Evolutionary conservation across 2,113 vertebrate species (phyloP).

Genomic region (Aythya baeri): DNA sequence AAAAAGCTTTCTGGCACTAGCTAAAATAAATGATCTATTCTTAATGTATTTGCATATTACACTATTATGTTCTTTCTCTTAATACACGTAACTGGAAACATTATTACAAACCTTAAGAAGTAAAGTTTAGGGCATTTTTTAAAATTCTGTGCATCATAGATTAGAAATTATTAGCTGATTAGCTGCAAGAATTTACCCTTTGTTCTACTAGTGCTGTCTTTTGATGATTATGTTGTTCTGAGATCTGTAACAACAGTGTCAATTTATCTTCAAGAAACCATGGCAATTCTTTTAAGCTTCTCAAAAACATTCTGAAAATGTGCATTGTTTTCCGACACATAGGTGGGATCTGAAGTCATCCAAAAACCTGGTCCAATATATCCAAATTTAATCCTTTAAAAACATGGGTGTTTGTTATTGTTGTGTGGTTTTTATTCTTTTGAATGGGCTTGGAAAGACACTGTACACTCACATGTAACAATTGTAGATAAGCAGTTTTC

Average conservation of each 20-base stretch:
- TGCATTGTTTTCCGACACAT: neutral
- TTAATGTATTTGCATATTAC: neutral
- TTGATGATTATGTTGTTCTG: neutral
- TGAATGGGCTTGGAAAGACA: neutral
- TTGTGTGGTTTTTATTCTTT: neutral
- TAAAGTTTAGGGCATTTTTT: neutral
- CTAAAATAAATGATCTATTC: neutral
- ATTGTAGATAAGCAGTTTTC: neutral
- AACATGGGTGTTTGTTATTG: neutral
- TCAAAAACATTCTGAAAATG: neutral
- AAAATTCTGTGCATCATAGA: neutral
- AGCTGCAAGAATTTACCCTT: neutral
- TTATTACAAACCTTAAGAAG: neutral
- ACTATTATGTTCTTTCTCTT: neutral
- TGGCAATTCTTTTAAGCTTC: neutral
- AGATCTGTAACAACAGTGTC: neutral
- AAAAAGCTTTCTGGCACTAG: neutral
- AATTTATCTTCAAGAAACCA: neutral
- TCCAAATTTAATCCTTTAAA: neutral
- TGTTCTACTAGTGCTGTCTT: neutral
- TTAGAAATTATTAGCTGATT: neutral
- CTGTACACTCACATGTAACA: neutral
- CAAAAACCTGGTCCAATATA: neutral
- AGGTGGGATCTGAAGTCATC: neutral
- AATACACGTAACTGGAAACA: neutral